A percentile compares a stretch with the other conserved stretches of the same genome.
Evolutionary conservation across 53 echinoderm and acorn worm species (phyloP).

Genomic region (Paracentrotus lividus): DNA sequence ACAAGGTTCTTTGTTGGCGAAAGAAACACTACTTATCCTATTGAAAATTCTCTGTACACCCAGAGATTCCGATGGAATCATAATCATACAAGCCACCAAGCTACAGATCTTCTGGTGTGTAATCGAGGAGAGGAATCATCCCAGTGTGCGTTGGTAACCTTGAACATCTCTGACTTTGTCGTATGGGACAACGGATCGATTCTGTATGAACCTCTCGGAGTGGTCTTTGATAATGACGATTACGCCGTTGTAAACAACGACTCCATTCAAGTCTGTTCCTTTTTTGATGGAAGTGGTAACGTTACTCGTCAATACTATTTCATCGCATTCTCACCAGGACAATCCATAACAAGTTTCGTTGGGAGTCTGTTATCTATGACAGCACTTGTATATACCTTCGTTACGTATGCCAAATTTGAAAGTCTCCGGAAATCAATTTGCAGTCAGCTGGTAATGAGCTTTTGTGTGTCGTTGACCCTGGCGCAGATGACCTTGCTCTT

Average conservation of each 20-base stretch:
- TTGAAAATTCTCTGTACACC: slow-evolving; percentile 9
- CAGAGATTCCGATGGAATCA: neutral
- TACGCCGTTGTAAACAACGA: neutral
- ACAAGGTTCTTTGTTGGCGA: neutral
- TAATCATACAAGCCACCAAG: neutral
- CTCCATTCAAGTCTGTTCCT: slow-evolving; percentile 50
- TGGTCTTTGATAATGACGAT: neutral
- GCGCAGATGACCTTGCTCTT: slow-evolving; percentile 79
- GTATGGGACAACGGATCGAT: neutral
- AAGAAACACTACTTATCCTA: neutral
- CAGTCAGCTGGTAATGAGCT: slow-evolving; percentile 75
- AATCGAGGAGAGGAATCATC: neutral
- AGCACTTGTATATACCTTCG: slow-evolving; percentile 62
- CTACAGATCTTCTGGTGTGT: slow-evolving; percentile 8
- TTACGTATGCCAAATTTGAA: slow-evolving; percentile 75
- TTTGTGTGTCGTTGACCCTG: slow-evolving; percentile 71
- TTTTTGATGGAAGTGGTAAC: neutral
- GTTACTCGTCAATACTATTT: neutral
- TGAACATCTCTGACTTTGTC: slow-evolving; percentile 33
- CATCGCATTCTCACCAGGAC: slow-evolving; percentile 37
- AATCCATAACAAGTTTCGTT: slow-evolving; percentile 67
- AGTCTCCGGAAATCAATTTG: slow-evolving; percentile 72
- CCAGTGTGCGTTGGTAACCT: slow-evolving; percentile 24
- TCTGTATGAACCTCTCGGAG: neutral
- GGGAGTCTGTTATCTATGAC: slow-evolving; percentile 73